Percentiles rank a stretch among this genome's conserved stretches.
Conservation (phyloP, 2,797 vertebrate species). For the Tenualosa ilisha region DNA sequence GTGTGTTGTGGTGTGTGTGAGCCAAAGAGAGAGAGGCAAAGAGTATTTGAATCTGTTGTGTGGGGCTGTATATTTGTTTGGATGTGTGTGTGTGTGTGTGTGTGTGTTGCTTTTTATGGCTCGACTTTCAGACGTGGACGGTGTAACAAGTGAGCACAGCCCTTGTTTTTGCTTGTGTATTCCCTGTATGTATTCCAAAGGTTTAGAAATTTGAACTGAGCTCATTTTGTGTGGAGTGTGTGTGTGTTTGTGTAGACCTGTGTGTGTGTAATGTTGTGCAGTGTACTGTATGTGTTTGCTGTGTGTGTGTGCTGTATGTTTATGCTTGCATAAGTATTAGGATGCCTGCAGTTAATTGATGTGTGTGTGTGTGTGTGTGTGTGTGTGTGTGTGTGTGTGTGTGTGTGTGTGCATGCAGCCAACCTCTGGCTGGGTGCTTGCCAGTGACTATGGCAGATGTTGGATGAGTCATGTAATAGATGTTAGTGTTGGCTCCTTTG, state of each 20-base stretch:
- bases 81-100: neutral
- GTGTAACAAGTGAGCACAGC: neutral
- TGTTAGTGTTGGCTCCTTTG: constrained; percentile 66
- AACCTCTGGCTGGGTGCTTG: constrained; percentile 34
- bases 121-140: neutral
- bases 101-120: neutral
- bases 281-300: neutral
- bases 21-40: no score
- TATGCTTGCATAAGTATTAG: neutral
- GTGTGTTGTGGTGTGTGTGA: no score
- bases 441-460: constrained; percentile 60
- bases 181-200: constrained; percentile 13
- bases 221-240: constrained; percentile 24
- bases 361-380: neutral
- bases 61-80: no score
- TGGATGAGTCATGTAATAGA: constrained; percentile 70
- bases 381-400: neutral
- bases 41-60: no score
- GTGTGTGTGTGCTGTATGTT: neutral
- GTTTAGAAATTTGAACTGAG: constrained; percentile 19
- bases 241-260: constrained; percentile 19
- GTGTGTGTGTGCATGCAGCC: constrained; percentile 38
- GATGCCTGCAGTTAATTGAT: neutral
- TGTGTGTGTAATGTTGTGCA: neutral
- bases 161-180: constrained; percentile 6